Evolutionary conservation across 2,888 invertebrate genomes (phyloP).

Genomic region (Volucella inanis): DNA sequence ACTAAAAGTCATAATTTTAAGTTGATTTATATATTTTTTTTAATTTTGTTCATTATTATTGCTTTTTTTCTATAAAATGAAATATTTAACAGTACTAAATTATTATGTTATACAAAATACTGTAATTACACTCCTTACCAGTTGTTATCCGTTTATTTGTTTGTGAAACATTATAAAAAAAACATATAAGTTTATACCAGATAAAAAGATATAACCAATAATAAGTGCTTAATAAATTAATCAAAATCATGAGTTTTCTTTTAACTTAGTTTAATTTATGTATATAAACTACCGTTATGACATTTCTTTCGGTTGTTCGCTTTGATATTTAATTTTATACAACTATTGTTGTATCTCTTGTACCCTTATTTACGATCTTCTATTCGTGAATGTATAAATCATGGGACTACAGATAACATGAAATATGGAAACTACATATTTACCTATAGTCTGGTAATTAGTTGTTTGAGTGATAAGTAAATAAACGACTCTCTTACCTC

Average conservation of each 20-base stretch:
- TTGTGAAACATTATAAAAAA: constrained; percentile 58
- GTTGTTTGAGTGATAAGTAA: too few relatives aligned
- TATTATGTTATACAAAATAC: constrained; percentile 76
- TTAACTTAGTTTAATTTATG: background rate
- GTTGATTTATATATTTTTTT: constrained; percentile 77
- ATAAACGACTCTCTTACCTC: too few relatives aligned
- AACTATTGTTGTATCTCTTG: too few relatives aligned
- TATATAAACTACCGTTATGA: background rate
- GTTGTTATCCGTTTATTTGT: constrained; percentile 79
- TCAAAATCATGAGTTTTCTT: constrained; percentile 9
- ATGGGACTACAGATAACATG: too few relatives aligned
- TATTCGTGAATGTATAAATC: too few relatives aligned
- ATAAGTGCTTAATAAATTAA: constrained; percentile 62
- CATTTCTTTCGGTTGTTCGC: background rate
- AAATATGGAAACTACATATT: too few relatives aligned
- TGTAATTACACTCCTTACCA: constrained; percentile 82
- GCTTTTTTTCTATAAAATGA: constrained; percentile 76
- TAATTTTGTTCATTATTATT: constrained; percentile 77
- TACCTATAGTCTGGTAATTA: too few relatives aligned
- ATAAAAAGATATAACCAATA: constrained; percentile 67
- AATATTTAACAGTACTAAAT: constrained; percentile 78
- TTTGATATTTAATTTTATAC: too few relatives aligned
- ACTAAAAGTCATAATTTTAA: constrained; percentile 83
- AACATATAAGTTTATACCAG: constrained; percentile 48
- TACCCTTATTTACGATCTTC: too few relatives aligned